A percentile compares a stretch with the other conserved stretches of the same genome.
phyloP scores from a whole-genome alignment of 2,888 invertebrate species.

The Netelia melanura region DNA sequence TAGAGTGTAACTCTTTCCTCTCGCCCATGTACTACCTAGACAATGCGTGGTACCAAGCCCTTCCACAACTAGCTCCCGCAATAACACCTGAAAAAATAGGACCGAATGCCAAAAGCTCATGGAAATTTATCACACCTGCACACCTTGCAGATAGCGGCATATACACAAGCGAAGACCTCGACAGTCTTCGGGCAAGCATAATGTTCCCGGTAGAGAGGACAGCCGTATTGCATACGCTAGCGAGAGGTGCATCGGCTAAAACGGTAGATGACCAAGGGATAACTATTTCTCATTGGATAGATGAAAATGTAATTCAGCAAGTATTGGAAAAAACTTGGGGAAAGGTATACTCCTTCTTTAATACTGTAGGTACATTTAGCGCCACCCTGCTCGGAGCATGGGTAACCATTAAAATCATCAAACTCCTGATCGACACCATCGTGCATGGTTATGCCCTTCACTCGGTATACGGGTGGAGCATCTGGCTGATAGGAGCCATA shows the following conservation, averaged over 20 bases:
- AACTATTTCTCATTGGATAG: background rate
- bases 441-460: background rate
- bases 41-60: background rate
- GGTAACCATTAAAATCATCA: background rate
- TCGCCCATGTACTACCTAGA: background rate
- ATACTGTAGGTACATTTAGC: background rate
- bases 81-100: background rate
- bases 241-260: background rate
- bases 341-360: background rate
- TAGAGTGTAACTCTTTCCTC: constrained; percentile 3
- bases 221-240: constrained; percentile 16
- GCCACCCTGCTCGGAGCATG: background rate
- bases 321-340: background rate
- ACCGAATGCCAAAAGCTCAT: background rate
- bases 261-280: background rate
- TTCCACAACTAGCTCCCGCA: background rate
- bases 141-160: constrained; percentile 54
- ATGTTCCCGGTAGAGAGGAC: constrained; percentile 41
- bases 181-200: constrained; percentile 13
- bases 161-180: constrained; percentile 32
- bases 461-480: background rate
- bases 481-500: background rate
- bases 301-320: background rate
- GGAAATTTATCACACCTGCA: constrained; percentile 24
- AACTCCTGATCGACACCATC: background rate